Percentiles rank a stretch among this genome's conserved stretches.
Conservation (phyloP, 2,888 invertebrate species). For the Sialis lutaria region DNA sequence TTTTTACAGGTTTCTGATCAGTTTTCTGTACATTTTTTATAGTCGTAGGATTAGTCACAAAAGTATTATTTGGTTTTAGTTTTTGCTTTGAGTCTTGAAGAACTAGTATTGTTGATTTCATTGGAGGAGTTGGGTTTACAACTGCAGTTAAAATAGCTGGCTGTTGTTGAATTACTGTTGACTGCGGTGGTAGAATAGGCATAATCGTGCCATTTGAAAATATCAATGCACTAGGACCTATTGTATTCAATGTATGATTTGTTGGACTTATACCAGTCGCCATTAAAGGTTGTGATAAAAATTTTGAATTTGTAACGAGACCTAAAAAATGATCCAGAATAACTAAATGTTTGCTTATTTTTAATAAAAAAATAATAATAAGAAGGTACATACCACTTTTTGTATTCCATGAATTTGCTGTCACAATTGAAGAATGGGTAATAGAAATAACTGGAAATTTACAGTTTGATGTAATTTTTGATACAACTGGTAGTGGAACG, state of each 20-base stretch:
- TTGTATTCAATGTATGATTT: constrained; percentile 12
- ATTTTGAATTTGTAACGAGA: constrained; percentile 18
- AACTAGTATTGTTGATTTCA: constrained; percentile 1
- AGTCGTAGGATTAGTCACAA: background rate
- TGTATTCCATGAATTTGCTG: background rate
- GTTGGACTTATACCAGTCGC: constrained; percentile 16
- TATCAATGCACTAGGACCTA: constrained; percentile 23
- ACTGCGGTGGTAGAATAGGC: constrained; percentile 18
- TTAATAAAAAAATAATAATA: background rate
- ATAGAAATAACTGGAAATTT: background rate
- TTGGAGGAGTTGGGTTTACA: constrained; percentile 8
- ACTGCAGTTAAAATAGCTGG: constrained; percentile 13
- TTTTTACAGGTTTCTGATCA: background rate
- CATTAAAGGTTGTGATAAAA: constrained; percentile 17
- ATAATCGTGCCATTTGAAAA: constrained; percentile 22
- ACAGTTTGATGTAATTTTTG: background rate
- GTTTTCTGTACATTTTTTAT: background rate
- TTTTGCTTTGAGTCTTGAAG: background rate
- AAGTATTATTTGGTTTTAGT: background rate
- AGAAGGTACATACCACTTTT: too few species aligned
- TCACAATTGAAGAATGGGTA: background rate
- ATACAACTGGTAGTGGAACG: background rate
- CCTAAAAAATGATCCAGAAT: constrained; percentile 8
- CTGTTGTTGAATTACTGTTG: constrained; percentile 10
- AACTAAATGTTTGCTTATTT: background rate